Conservation (phyloP, 37 sponge, comb jelly and placozoan genomes). For the Aplysina aerophoba region DNA sequence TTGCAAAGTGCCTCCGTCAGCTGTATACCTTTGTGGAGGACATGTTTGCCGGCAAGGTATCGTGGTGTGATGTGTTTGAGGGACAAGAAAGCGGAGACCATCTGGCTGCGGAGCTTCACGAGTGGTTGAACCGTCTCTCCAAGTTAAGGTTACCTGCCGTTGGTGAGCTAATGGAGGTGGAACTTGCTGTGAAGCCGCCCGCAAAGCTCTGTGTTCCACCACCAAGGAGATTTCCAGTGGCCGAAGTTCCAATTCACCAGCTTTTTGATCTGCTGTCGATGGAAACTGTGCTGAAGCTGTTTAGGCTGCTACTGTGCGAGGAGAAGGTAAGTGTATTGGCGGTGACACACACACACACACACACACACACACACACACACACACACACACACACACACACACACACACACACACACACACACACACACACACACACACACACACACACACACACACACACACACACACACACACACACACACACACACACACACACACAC, state of each 20-base stretch:
- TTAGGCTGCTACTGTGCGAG: conserved; percentile 65
- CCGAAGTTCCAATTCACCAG: conserved; percentile 59
- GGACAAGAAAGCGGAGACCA: not conserved
- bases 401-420: no score
- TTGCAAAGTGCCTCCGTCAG: conserved; percentile 47
- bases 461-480: no score
- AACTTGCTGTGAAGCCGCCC: conserved; percentile 74
- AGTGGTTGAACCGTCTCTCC: conserved; percentile 67
- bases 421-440: conserved; percentile 23
- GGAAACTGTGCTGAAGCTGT: conserved; percentile 59
- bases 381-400: no score
- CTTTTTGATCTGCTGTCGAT: conserved; percentile 54
- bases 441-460: not conserved
- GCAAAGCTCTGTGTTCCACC: conserved; percentile 55
- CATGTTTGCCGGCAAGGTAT: not conserved
- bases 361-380: no score
- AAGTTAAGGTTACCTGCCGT: conserved; percentile 32
- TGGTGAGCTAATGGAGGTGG: conserved; percentile 64
- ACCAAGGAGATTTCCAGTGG: conserved; percentile 51
- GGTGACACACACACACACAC: not conserved
- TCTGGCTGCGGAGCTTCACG: conserved; percentile 40
- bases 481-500: no score
- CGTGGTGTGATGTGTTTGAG: conserved; percentile 22
- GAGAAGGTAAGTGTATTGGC: conserved; percentile 64
- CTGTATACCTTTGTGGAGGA: conserved; percentile 7